Conservation (phyloP, 2,888 invertebrate genomes). For the Leucozona laternaria region DNA sequence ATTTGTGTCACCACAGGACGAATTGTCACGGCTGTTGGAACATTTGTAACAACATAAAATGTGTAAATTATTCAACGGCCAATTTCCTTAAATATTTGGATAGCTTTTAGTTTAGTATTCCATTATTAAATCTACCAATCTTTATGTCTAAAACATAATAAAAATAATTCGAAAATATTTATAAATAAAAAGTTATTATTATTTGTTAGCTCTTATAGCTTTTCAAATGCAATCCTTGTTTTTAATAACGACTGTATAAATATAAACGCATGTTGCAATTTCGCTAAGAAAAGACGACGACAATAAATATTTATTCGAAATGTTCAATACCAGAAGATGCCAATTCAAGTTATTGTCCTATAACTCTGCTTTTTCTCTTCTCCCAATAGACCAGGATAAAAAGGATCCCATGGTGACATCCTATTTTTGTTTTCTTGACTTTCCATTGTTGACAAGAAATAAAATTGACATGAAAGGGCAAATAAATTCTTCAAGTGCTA, state of each 20-base stretch:
- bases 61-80: no score
- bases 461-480: conserved; percentile 57
- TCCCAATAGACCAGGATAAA: conserved; percentile 17
- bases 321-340: conserved; percentile 3
- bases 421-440: conserved; percentile 3
- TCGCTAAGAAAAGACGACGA: conserved; percentile 1
- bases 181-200: no score
- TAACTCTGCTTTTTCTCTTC: neutral
- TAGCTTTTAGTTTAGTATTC: no score
- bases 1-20: no score
- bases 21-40: no score
- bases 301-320: conserved; percentile 14
- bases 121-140: no score
- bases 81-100: no score
- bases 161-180: no score
- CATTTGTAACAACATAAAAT: no score
- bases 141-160: no score
- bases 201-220: no score
- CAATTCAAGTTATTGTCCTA: neutral
- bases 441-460: conserved; percentile 20
- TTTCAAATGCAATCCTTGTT: neutral
- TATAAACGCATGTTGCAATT: conserved; percentile 3
- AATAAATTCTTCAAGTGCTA: conserved; percentile 63
- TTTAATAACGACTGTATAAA: neutral
- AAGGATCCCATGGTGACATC: conserved; percentile 37